These are phyloP conservation scores for Serinus canaria DNA, from an alignment of 2,113 vertebrate species.

Conservation along the genomic window DNA sequence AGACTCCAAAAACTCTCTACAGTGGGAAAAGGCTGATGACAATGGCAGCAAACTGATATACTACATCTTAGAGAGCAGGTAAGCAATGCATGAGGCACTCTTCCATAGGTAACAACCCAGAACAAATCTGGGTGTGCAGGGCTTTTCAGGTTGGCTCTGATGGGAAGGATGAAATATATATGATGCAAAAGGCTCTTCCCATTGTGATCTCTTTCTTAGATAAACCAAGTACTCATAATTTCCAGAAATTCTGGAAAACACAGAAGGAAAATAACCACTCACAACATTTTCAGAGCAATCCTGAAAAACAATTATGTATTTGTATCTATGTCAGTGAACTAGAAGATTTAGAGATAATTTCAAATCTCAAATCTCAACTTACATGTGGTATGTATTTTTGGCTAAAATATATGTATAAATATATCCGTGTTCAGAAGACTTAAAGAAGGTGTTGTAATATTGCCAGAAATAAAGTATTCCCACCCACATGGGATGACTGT, in stretches of 20 bases:
- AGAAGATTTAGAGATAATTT: background rate
- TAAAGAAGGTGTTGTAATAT: background rate
- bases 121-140: background rate
- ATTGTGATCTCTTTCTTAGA: background rate
- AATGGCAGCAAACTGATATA: constrained; percentile 70
- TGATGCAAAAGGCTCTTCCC: background rate
- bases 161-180: background rate
- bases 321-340: background rate
- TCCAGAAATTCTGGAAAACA: background rate
- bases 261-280: background rate
- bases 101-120: background rate
- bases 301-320: background rate
- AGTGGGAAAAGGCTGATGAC: constrained; percentile 74
- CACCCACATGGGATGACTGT: background rate
- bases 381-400: background rate
- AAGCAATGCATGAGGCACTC: background rate
- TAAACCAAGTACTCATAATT: background rate
- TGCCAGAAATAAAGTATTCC: background rate
- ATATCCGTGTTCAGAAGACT: background rate
- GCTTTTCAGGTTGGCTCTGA: background rate
- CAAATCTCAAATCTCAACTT: background rate
- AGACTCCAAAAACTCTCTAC: constrained; percentile 59
- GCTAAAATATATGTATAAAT: background rate
- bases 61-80: constrained; percentile 75
- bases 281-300: background rate